Evolutionary conservation across 37 sponge, comb jelly and placozoan genomes (phyloP), one percentile per base, ranked within the genome.

Genomic region (Halisarca cf. caerulea): DNA sequence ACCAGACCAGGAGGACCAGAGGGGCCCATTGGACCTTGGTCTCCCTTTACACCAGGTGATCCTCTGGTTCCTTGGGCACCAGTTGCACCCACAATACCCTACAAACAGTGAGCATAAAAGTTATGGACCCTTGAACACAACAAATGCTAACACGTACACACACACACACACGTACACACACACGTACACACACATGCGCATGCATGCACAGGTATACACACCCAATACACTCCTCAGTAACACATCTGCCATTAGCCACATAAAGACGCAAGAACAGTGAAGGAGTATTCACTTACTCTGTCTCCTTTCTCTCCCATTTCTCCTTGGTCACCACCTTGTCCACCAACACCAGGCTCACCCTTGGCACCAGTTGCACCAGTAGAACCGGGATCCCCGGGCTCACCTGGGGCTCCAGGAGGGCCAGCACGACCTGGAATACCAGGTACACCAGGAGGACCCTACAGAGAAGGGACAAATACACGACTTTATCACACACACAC

Each of bases 231-330:
- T n/a, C n/a, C n/a, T n/a, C n/a, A n/a, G n/a, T 47, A 47, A 14
- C 11, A 11, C 51, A 47, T 47, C 51, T 47, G 11, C 51, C 51
- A 47, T 11, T 47, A 14, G 51, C 11, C 9, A 47, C 9, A 14
- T 47, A 47, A 47, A 47, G 6, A 11, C 51, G 6, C 11, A 11
- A 47, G n/a, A n/a, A n/a, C n/a, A n/a, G n/a, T n/a, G n/a, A n/a
- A n/a, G n/a, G n/a, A n/a, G n/a, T n/a, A n/a, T n/a, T n/a, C n/a
- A 34, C 69, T 68, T 30, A 68, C 69, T n/a, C 45, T 42, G 0
- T 74, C 45, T 74, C 77, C 77, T 43, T 74, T 74, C 18, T 42
- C n/a, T 74, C 77, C 77, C 42, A 0, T 15, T 41, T 42, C 38
- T 4, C 72, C 72, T 30, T 71, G 20, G 32, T 15, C 72, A 14